phyloP scores from a whole-genome alignment of 2,888 invertebrate genomes.

The Harpagoxenus sublaevis region DNA sequence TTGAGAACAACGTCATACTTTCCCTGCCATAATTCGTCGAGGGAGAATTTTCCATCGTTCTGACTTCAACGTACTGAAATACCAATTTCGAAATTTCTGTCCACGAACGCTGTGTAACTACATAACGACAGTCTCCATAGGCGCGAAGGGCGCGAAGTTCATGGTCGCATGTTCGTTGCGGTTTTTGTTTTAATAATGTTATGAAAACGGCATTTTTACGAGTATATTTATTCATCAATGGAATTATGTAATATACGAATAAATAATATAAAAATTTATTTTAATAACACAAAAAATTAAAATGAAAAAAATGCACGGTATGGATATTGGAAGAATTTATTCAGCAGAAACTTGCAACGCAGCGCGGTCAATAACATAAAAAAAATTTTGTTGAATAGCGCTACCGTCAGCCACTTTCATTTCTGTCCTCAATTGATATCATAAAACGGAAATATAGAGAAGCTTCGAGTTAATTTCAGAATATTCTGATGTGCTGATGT shows the following conservation, averaged over 20 bases:
- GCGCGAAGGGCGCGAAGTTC: conserved; percentile 22
- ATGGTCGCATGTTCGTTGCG: background rate
- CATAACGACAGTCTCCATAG: background rate
- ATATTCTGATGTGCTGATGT: conserved; percentile 1
- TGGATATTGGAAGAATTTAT: conserved; percentile 17
- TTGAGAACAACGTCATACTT: conserved; percentile 63
- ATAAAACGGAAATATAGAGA: conserved; percentile 24
- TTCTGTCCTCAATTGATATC: conserved; percentile 38
- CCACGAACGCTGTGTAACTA: background rate
- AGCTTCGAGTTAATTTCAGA: conserved; percentile 21
- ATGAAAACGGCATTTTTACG: background rate
- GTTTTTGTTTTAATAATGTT: conserved; percentile 2
- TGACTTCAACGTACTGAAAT: conserved; percentile 42
- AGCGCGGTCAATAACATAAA: conserved; percentile 28
- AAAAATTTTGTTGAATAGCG: conserved; percentile 29
- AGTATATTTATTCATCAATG: background rate
- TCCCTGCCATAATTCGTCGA: conserved; percentile 64
- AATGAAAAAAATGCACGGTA: background rate
- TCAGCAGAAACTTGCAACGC: conserved; percentile 16
- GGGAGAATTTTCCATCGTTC: conserved; percentile 62
- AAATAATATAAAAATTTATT: background rate
- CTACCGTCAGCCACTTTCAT: conserved; percentile 27
- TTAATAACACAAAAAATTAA: background rate
- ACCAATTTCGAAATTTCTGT: conserved; percentile 45
- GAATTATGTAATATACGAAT: background rate